Base-by-base conservation (phyloP, 2,797 vertebrate genomes). In the Tragelaphus oryx region DNA sequence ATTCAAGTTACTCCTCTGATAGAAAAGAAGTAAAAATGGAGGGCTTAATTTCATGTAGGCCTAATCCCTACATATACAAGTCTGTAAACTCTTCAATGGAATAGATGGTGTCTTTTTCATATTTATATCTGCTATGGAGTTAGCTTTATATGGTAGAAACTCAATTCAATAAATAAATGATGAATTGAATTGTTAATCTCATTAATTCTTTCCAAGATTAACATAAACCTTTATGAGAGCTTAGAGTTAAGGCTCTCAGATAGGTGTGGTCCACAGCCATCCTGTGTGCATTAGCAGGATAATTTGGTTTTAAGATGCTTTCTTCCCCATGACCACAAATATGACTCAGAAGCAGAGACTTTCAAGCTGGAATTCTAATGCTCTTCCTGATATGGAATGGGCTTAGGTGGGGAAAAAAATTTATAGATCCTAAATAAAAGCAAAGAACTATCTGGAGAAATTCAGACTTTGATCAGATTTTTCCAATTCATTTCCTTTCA, bases 151-250 rank as follows among this genome's bases (percentile, higher is more conserved):
- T n/a, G 30, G 20, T 50, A 81, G 30, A 41, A 82, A 60, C n/a
- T 87, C 22, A 52, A 62, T 59, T 81, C 30, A 75, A 55, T 65
- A 89, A 96, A 78, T 55, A 84, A 92, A 59, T 74, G 46, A 93
- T 88, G 24, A 88, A 26, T 20, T 62, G 26, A 50, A 54, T 79
- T 94, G 68, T 75, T 76, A 90, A 92, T 84, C 48, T 80, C 20
- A 90, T 60, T 83, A 22, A 89, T 93, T 87, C 24, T 84, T 94
- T 92, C 71, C 71, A 96, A 41, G 26, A 46, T 48, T 75, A 87
- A 76, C 54, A 79, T 68, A 76, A 92, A 86, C 44, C 48, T 87
- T 81, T 68, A 26, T 13, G 52, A 46, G 33, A 68, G 33, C 33
- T 37, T 57, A 76, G 75, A 95, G 24, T 74, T 87, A 89, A 92